Evolutionary conservation across 2,797 vertebrate species (phyloP).

Genomic region (Florisuga fusca): DNA sequence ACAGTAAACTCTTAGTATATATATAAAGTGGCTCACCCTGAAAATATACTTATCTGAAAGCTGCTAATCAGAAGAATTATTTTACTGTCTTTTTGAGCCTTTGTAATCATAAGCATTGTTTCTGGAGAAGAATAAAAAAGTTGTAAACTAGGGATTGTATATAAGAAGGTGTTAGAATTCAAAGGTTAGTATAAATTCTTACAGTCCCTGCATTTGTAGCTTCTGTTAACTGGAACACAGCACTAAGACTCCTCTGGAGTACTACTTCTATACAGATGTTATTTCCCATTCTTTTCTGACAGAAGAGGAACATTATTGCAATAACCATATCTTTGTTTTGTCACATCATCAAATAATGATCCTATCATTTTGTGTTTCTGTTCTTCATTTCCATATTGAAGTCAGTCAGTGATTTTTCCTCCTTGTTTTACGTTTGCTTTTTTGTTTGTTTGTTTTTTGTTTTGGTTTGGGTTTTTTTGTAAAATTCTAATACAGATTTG

Average conservation of each 20-base stretch:
- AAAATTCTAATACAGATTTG: neutral
- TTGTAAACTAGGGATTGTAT: neutral
- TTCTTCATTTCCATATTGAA: conserved; percentile 36
- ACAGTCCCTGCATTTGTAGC: neutral
- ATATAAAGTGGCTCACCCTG: neutral
- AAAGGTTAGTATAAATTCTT: neutral
- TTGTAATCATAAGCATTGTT: neutral
- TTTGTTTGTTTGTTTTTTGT: conserved; percentile 20
- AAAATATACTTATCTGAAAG: neutral
- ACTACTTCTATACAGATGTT: neutral
- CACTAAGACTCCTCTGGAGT: neutral
- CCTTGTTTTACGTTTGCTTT: conserved; percentile 8
- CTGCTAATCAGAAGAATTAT: neutral
- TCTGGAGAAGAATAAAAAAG: neutral
- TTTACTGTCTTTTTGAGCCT: neutral
- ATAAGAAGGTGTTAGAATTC: neutral
- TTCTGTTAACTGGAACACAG: neutral
- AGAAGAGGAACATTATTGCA: neutral
- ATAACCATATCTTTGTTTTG: neutral
- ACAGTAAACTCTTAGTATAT: neutral
- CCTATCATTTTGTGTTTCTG: conserved; percentile 40
- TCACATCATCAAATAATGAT: conserved; percentile 36
- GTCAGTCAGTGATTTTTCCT: neutral
- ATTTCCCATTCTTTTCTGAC: neutral
- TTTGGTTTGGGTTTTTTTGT: neutral